A percentile compares a stretch with the other conserved stretches of the same genome.
phyloP scores from a whole-genome alignment of 2,113 vertebrate species.

The Hemichromis elongatus region DNA sequence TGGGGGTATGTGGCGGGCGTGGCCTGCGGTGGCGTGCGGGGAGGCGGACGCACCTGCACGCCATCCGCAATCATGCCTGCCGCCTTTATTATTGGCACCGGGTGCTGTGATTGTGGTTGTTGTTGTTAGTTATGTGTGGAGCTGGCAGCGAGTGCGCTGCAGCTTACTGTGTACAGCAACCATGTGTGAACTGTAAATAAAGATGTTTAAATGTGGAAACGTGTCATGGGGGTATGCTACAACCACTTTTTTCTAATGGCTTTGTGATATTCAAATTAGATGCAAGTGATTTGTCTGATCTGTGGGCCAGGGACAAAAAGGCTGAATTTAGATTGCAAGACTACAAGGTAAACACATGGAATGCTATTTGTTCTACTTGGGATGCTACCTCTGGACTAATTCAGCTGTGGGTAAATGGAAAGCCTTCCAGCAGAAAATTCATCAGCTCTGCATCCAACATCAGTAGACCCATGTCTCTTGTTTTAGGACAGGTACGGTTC shows the following conservation, averaged over 20 bases:
- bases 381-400: neutral
- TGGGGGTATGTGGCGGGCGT: no score
- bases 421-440: conserved; percentile 8
- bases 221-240: no score
- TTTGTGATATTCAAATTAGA: neutral
- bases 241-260: rapidly evolving
- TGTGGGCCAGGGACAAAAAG: rapidly evolving
- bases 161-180: no score
- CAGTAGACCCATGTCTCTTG: neutral
- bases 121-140: no score
- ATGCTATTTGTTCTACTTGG: conserved; percentile 50
- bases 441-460: neutral
- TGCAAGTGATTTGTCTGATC: rapidly evolving
- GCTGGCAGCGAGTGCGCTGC: no score
- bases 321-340: rapidly evolving
- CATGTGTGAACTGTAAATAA: no score
- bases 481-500: conserved; percentile 42
- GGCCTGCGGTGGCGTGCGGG: no score
- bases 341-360: conserved; percentile 30
- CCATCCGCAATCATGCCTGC: no score
- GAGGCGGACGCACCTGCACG: no score
- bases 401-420: conserved; percentile 49
- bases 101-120: no score
- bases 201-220: no score
- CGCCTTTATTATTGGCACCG: no score